Base-by-base conservation (phyloP, 1,140 invertebrate species). In the Hesperophylax magnus region DNA sequence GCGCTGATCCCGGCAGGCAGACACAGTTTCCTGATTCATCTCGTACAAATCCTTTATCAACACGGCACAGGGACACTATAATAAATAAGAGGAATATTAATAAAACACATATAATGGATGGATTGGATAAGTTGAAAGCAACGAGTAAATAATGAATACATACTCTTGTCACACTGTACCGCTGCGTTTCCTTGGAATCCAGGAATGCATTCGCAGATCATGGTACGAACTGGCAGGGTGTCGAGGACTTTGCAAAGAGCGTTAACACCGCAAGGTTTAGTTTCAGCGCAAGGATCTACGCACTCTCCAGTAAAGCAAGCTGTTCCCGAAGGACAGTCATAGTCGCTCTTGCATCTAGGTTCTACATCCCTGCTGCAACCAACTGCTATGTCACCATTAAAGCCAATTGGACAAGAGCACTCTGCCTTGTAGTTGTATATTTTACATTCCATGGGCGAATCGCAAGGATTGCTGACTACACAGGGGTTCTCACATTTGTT, bases 141-240 rank as follows among this genome's bases (percentile, higher is more conserved):
- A 47, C 18, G 54, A 47, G 1, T n/a, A n/a, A 24, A 20, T 63
- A 9, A 47, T 61, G 22, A 63, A 63, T 79, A 88, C 88, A 89
- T 92, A 91, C 94, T 91, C 88, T 92, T 93, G 84, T 94, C 93
- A 86, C 95, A 96, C 85, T 94, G 91, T 54, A 94, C 91, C 24
- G 95, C 93, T 20, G 95, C 95, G 86, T 96, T 95, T 87, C 95
- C 95, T 87, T 93, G 93, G 86, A 95, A 97, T 63, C 96, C 95
- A 27, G 95, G 94, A n/a, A 95, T 86, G 86, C 97, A 98, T 87
- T 95, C 93, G 84, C 97, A 98, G 78, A 96, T 93, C 95, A 97
- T 96, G 17, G 96, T 97, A 85, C 95, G 92, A 0, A 97, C 93
- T 1, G 96, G 96, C 24, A 93, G 88, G 0, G 96, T 96, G 85